Conservation (phyloP, 2,888 invertebrate species). For the Rutpela maculata region DNA sequence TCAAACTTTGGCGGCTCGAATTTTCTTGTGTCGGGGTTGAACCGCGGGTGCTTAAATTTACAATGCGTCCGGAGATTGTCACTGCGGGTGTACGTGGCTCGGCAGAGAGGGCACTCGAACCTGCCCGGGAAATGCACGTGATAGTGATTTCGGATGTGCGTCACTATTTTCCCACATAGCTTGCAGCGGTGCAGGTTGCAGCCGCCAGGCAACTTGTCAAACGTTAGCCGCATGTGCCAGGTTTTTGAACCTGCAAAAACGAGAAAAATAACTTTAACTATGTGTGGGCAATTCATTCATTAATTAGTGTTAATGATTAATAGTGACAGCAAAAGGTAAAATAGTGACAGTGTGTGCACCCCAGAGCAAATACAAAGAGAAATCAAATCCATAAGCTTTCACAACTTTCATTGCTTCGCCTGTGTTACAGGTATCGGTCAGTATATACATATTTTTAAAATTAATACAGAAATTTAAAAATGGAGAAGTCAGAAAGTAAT, state of each 20-base stretch:
- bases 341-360: conserved; percentile 73
- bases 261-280: conserved; percentile 62
- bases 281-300: conserved; percentile 36
- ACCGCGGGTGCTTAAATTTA: conserved; percentile 93
- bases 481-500: no score
- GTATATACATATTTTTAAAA: conserved; percentile 14
- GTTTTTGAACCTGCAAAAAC: conserved; percentile 93
- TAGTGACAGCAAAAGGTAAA: conserved; percentile 71
- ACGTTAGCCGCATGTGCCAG: conserved; percentile 96
- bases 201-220: conserved; percentile 94
- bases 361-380: conserved; percentile 68
- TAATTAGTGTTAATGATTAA: conserved; percentile 63
- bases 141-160: conserved; percentile 95
- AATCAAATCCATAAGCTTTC: conserved; percentile 34
- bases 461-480: no score
- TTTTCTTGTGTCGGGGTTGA: conserved; percentile 91
- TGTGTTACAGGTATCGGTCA: background rate
- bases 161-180: conserved; percentile 95
- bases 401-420: background rate
- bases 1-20: conserved; percentile 86
- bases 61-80: conserved; percentile 95
- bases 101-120: conserved; percentile 93
- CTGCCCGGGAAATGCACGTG: conserved; percentile 95
- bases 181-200: conserved; percentile 95
- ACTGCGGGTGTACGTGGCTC: conserved; percentile 93